Percentiles rank a stretch among this genome's conserved stretches.
These are phyloP conservation scores for Brachypteracias leptosomus DNA, from an alignment of 2,113 vertebrate species.

Conservation along the genomic window DNA sequence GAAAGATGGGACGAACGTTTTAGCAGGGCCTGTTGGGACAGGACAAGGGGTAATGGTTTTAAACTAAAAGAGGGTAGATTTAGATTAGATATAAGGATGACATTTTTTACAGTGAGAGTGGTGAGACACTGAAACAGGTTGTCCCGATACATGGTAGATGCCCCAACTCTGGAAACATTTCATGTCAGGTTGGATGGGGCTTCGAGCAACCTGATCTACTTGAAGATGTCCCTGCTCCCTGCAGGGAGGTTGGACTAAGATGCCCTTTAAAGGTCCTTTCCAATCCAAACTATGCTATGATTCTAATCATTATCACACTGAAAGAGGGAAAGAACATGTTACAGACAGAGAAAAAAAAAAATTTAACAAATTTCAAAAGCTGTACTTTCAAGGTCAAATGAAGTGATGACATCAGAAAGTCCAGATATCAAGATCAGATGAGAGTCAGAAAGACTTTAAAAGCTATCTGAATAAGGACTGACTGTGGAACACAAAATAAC, in stretches of 20 bases:
- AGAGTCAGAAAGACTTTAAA: not conserved
- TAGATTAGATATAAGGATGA: not conserved
- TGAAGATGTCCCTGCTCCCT: not conserved
- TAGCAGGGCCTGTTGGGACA: not conserved
- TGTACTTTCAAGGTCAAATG: not conserved
- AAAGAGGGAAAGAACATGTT: not conserved
- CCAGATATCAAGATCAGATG: not conserved
- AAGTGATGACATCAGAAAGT: not conserved
- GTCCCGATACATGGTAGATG: not conserved
- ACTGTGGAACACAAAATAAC: not conserved
- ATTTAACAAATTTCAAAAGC: not conserved
- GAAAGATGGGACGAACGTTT: not conserved
- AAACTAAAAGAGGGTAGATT: not conserved
- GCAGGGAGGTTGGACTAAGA: not conserved
- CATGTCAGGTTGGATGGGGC: not conserved
- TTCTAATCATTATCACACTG: not conserved
- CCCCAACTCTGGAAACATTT: not conserved
- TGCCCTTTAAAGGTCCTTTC: not conserved
- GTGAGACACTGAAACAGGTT: not conserved
- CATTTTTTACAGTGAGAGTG: not conserved
- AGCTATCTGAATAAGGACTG: not conserved
- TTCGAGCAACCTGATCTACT: not conserved
- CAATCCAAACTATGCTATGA: not conserved
- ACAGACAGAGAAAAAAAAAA: not conserved
- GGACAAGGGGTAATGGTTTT: not conserved